Evolutionary conservation across 2,797 vertebrate genomes (phyloP).

Genomic region (Australoheros facetus): DNA sequence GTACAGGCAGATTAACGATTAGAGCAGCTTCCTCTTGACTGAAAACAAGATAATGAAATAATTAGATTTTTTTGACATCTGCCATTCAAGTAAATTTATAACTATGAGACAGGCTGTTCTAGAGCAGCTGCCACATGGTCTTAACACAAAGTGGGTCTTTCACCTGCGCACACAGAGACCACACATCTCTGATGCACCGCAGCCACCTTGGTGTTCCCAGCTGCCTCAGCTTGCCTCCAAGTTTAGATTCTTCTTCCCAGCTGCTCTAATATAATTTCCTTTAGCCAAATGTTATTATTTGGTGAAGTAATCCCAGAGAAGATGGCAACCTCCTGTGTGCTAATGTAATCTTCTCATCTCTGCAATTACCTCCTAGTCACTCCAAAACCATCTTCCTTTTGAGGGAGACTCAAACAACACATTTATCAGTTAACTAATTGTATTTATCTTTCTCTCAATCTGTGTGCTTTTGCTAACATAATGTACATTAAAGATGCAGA

Average conservation of each 20-base stretch:
- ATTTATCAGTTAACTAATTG: conserved; percentile 37
- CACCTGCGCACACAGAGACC: conserved; percentile 33
- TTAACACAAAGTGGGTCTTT: conserved; percentile 28
- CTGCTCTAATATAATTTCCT: conserved; percentile 81
- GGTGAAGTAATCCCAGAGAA: conserved; percentile 71
- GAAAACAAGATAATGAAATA: conserved; percentile 27
- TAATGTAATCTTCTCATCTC: conserved; percentile 78
- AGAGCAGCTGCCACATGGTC: conserved; percentile 32
- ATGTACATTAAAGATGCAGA: conserved; percentile 21
- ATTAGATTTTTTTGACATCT: conserved; percentile 15
- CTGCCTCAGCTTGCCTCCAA: conserved; percentile 52
- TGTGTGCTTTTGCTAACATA: conserved; percentile 38
- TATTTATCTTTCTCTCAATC: conserved; percentile 28
- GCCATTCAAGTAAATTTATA: conserved; percentile 23
- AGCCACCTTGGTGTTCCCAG: conserved; percentile 55
- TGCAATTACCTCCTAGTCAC: conserved; percentile 52
- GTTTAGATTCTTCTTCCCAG: conserved; percentile 59
- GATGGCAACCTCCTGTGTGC: conserved; percentile 69
- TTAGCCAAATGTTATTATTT: conserved; percentile 82
- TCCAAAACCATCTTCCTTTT: conserved; percentile 62
- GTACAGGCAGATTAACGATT: conserved; percentile 2
- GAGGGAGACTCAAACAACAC: conserved; percentile 40
- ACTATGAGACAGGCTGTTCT: conserved; percentile 3
- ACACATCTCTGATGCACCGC: conserved; percentile 28
- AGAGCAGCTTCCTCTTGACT: conserved; percentile 15